Evolutionary conservation across 2,888 invertebrate species (phyloP).

Genomic region (Pammene fasciana): DNA sequence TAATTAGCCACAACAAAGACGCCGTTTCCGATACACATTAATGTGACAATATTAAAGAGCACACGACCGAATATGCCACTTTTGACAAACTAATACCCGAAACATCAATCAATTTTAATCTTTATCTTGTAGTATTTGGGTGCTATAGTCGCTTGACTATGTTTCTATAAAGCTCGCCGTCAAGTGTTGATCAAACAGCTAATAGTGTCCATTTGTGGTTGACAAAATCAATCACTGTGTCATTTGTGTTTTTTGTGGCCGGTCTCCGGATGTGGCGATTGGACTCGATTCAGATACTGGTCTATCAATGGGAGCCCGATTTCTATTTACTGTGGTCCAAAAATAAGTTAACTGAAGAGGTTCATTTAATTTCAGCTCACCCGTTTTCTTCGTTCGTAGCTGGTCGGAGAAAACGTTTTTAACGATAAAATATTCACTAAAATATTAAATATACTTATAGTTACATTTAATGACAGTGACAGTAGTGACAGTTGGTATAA

Average conservation of each 20-base stretch:
- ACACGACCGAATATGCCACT: slow-evolving; percentile 51
- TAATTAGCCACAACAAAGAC: slow-evolving; percentile 67
- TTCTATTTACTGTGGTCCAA: slow-evolving; percentile 21
- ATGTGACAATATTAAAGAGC: slow-evolving; percentile 60
- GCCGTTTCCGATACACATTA: slow-evolving; percentile 52
- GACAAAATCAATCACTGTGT: slow-evolving; percentile 63
- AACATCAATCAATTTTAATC: slow-evolving; percentile 10
- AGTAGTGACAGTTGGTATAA: too few relatives aligned
- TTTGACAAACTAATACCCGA: slow-evolving; percentile 45
- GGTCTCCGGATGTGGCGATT: slow-evolving; percentile 68
- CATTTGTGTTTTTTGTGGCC: slow-evolving; percentile 51
- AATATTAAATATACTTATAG: too few relatives aligned
- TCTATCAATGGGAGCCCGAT: slow-evolving; percentile 43
- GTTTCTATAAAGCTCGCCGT: slow-evolving; percentile 16
- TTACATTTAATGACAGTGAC: too few relatives aligned
- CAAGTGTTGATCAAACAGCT: slow-evolving; percentile 54
- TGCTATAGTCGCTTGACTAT: not conserved
- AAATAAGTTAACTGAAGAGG: slow-evolving; percentile 7
- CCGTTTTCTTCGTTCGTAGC: too few relatives aligned
- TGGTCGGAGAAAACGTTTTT: too few relatives aligned
- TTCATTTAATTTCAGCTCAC: not conserved
- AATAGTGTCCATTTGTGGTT: slow-evolving; percentile 63
- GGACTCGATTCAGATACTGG: slow-evolving; percentile 50
- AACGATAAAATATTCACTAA: too few relatives aligned
- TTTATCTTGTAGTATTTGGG: not conserved